Percentiles rank a stretch among this genome's conserved stretches.
phyloP scores from a whole-genome alignment of 92 coral and sea anemone genomes.

The Paragorgia papillata region DNA sequence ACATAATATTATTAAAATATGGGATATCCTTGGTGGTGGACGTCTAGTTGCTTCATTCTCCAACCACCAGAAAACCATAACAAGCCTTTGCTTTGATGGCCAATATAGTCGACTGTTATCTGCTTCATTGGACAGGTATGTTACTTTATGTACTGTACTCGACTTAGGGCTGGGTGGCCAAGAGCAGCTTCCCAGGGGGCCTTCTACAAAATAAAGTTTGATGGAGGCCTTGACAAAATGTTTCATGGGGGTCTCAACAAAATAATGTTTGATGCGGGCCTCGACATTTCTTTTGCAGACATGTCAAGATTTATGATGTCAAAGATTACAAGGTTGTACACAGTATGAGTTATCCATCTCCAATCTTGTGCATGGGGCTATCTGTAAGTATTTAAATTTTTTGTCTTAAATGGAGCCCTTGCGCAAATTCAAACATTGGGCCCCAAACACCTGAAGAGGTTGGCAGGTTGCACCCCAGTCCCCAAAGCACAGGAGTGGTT shows the following conservation, averaged over 20 bases:
- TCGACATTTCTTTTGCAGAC: too few relatives aligned
- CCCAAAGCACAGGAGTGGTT: too few relatives aligned
- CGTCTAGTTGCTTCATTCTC: conserved; percentile 85
- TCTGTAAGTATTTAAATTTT: conserved; percentile 65
- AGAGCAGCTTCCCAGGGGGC: too few relatives aligned
- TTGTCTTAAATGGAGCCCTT: background rate
- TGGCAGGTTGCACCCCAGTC: too few relatives aligned
- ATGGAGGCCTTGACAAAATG: too few relatives aligned
- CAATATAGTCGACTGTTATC: conserved; percentile 73
- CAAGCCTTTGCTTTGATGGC: conserved; percentile 95
- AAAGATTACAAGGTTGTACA: conserved; percentile 95
- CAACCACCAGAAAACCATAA: conserved; percentile 96
- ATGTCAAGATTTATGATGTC: conserved; percentile 85
- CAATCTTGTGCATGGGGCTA: conserved; percentile 77
- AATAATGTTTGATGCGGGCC: too few relatives aligned
- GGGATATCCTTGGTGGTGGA: conserved; percentile 96
- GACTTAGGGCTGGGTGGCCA: too few relatives aligned
- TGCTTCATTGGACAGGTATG: conserved; percentile 93
- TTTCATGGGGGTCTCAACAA: too few relatives aligned
- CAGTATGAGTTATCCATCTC: conserved; percentile 92
- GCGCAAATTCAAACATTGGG: too few relatives aligned
- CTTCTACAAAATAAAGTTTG: too few relatives aligned
- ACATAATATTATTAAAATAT: conserved; percentile 78
- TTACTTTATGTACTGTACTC: too few relatives aligned
- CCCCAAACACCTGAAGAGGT: too few relatives aligned